Evolutionary conservation across 2,113 vertebrate genomes (phyloP).

Genomic region (Callopanchax toddi): DNA sequence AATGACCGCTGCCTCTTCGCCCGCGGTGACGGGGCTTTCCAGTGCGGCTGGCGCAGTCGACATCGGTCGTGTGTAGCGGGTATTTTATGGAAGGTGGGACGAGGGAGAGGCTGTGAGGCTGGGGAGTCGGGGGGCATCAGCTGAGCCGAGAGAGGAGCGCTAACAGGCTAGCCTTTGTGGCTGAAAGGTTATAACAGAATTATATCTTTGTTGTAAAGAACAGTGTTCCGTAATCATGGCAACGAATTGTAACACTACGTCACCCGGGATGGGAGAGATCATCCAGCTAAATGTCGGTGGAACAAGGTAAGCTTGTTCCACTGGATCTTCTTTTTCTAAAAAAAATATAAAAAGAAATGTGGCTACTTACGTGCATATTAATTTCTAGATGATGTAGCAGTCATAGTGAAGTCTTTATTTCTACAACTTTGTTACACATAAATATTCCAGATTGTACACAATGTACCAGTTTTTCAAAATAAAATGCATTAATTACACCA

Average conservation of each 20-base stretch:
- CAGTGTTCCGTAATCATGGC: conserved; percentile 80
- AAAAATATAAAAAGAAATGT: no score
- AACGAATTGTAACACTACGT: conserved; percentile 77
- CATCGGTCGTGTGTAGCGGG: conserved; percentile 24
- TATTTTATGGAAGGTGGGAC: conserved; percentile 54
- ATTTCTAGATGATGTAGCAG: conserved; percentile 12
- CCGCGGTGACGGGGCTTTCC: conserved; percentile 33
- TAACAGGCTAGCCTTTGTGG: conserved; percentile 59
- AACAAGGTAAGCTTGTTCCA: conserved; percentile 81
- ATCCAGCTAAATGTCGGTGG: conserved; percentile 96
- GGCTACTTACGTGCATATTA: conserved; percentile 5
- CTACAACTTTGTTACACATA: neutral
- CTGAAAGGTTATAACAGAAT: neutral
- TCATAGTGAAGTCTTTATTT: neutral
- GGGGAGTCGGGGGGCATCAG: conserved; percentile 52
- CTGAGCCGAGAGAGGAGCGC: conserved; percentile 29
- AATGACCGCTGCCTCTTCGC: conserved; percentile 10
- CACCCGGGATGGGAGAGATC: conserved; percentile 88
- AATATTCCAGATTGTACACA: conserved; percentile 8
- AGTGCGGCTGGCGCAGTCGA: conserved; percentile 4
- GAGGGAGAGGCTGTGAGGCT: conserved; percentile 41
- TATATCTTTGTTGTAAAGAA: neutral
- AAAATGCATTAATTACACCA: neutral
- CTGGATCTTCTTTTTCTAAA: conserved; percentile 7
- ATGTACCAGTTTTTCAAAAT: conserved; percentile 5